Base-by-base conservation (phyloP, 2,113 vertebrate genomes). In the Epinephelus fuscoguttatus region DNA sequence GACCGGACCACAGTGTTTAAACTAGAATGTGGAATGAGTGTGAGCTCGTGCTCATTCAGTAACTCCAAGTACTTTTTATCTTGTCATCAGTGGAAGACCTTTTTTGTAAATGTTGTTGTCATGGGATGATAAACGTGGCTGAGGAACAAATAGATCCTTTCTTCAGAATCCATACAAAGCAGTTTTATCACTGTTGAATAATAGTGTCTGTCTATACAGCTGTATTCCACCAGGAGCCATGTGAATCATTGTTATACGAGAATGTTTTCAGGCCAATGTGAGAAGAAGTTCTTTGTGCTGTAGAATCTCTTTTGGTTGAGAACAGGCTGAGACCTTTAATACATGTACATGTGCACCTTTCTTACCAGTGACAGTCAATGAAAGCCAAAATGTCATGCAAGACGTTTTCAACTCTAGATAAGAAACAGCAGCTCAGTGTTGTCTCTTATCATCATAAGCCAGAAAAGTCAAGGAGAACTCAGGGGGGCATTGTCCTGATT, bases 401-500 rank as follows among this genome's bases (percentile, higher is more conserved):
- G 74, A 75, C 15, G 18, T 86, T 78, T 80, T 85, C 49, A 77
- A 68, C 52, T 68, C 21, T n/a, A 70, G 84, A 91, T 91, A 90
- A 86, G 84, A 77, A 68, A 77, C 70, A 53, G 37, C 14, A 76
- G 69, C 78, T 87, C 66, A 50, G 67, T 55, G 64, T 75, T 72
- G 45, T 59, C 74, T 81, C 86, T 89, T 92, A 86, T 90, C 86
- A 77, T 76, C 45, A 33, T 90, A 84, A 92, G 74, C 90, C 72
- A 93, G 85, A 92, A 91, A 93, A 91, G 87, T 87, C 85, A 76
- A 42, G 69, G 64, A 88, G 75, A 80, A 45, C 79, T 90, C 85
- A 75, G 69, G 75, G 80, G 88, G 84, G 42, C 40, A 64, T 66
- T 83, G 86, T 71, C 55, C 77, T 78, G 59, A 84, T 88, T 89